phyloP scores from a whole-genome alignment of 1,140 invertebrate species.

The Calephelis virginiensis region DNA sequence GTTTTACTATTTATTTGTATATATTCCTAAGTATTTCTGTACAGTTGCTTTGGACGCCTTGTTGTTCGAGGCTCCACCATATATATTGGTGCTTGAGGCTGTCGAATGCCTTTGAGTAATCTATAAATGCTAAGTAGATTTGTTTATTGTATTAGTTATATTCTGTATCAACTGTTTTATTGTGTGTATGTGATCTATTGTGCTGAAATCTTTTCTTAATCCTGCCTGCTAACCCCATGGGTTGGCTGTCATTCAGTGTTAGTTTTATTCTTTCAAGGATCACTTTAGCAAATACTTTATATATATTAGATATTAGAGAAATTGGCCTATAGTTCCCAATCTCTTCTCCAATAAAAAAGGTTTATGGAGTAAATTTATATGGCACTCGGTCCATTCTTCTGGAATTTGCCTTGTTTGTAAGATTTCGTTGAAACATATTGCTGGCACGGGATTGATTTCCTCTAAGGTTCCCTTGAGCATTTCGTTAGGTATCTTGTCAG shows the following conservation, averaged over 20 bases:
- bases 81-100: constrained; percentile 1
- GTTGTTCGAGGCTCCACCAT: constrained; percentile 22
- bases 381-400: neutral
- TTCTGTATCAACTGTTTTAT: neutral
- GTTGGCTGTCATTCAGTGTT: neutral
- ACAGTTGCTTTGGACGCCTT: constrained; percentile 21
- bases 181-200: neutral
- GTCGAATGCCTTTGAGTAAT: constrained; percentile 12
- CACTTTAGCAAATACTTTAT: neutral
- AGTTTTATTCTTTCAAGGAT: neutral
- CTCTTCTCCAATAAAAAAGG: constrained; percentile 21
- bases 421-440: neutral
- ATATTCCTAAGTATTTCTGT: constrained; percentile 6
- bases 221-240: neutral
- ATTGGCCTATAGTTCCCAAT: constrained; percentile 12
- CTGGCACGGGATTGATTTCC: neutral
- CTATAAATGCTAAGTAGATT: constrained; percentile 26
- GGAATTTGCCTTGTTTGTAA: neutral
- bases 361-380: constrained; percentile 26
- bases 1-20: too few species aligned
- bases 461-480: constrained; percentile 6
- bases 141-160: constrained; percentile 25
- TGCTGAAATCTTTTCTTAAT: neutral
- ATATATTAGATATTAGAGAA: neutral
- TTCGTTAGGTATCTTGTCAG: constrained; percentile 26